Base-by-base conservation (phyloP, 2,888 invertebrate genomes). In the Mythimna albipuncta region DNA sequence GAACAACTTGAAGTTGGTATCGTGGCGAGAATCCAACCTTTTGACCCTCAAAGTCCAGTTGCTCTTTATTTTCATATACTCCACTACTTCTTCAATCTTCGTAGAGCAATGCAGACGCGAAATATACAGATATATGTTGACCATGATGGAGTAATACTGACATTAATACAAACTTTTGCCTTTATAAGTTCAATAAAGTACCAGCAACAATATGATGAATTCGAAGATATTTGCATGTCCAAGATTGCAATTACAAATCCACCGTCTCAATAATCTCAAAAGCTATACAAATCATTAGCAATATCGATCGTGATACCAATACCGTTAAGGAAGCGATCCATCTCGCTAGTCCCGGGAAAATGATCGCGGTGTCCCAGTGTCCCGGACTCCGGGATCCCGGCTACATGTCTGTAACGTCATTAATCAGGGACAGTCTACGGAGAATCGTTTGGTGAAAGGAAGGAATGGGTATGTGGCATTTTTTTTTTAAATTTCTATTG, bases 371-470 rank as follows among this genome's bases (percentile, higher is more conserved):
- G n/a, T 75, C 78, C 65, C 78, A 69, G 63, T 68, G 50, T 58
- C 19, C 62, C 57, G 64, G 64, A 69, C 54, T 57, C 50, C 58
- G 61, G 64, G 71, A 62, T 57, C 55, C 54, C 61, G 77, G 81
- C 32, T 69, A 79, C 76, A 79, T 77, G 66, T 72, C 81, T 11
- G 72, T 85, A 83, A 82, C 72, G 85, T 85, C 86, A 85, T 85
- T 85, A 85, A 85, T 85, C 85, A 86, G 59, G 63, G 75, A 58
- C 47, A 77, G 72, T 80, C 85, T 79, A 70, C 82, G 74, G 72
- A 86, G 86, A 83, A 78, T 74, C 38, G 50, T 38, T n/a, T 69
- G 26, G 32, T 74, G 64, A 61, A 19, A 16, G n/a, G 2, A 10
- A 77, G 50, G 61, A 85, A 61, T 50, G 32, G 73, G 75, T 82